Evolutionary conservation across 2,888 invertebrate species (phyloP).

Genomic region (Timema podura): DNA sequence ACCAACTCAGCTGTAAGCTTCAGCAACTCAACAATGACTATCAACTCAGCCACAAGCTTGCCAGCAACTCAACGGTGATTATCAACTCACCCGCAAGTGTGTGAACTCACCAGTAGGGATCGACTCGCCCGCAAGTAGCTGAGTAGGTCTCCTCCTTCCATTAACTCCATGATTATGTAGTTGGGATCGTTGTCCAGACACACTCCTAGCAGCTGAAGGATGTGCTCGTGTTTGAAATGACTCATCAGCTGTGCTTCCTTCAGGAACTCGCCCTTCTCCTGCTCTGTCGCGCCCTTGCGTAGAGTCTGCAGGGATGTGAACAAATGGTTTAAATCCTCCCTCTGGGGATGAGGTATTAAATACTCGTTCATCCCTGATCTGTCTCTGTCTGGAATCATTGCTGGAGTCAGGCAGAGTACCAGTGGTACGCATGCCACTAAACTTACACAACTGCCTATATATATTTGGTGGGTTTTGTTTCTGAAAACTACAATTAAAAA

Average conservation of each 20-base stretch:
- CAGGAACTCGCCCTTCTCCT: slow-evolving; percentile 88
- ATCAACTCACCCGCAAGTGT: too few relatives aligned
- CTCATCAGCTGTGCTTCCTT: slow-evolving; percentile 97
- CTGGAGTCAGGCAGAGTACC: too few relatives aligned
- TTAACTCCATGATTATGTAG: slow-evolving; percentile 92
- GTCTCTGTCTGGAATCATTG: too few relatives aligned
- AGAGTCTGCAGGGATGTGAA: slow-evolving; percentile 60
- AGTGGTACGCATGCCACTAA: too few relatives aligned
- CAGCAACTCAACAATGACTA: too few relatives aligned
- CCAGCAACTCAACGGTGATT: too few relatives aligned
- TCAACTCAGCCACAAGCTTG: too few relatives aligned
- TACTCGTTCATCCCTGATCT: neutral
- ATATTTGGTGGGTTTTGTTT: neutral
- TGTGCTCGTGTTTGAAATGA: slow-evolving; percentile 95
- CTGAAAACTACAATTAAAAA: neutral
- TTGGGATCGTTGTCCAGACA: slow-evolving; percentile 92
- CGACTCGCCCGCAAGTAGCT: slow-evolving; percentile 83
- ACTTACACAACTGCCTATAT: too few relatives aligned
- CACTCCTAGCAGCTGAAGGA: slow-evolving; percentile 86
- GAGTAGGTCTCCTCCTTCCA: slow-evolving; percentile 95
- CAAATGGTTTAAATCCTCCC: neutral
- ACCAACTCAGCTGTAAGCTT: too few relatives aligned
- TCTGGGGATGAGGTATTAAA: neutral
- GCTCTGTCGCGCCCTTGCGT: slow-evolving; percentile 84
- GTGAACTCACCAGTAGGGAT: slow-evolving; percentile 58